These are phyloP conservation scores for Eueides isabella DNA, from an alignment of 1,140 invertebrate genomes.

Conservation along the genomic window DNA sequence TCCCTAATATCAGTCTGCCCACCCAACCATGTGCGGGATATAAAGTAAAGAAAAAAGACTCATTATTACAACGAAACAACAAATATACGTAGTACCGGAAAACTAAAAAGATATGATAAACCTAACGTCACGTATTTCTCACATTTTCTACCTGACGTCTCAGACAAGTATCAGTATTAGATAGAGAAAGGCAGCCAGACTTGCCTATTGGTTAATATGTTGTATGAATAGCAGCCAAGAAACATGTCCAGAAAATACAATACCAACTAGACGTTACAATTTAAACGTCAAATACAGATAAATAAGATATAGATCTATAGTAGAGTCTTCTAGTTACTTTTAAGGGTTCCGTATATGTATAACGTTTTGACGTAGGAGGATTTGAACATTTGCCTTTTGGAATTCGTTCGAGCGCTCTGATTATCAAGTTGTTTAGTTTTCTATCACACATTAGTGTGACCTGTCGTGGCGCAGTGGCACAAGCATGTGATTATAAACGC, in stretches of 20 bases:
- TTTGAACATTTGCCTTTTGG: no score
- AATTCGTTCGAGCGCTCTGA: no score
- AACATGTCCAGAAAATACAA: not conserved
- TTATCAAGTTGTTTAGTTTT: no score
- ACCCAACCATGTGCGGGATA: no score
- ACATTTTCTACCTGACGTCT: slow-evolving; percentile 1
- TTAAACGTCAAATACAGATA: slow-evolving; percentile 1
- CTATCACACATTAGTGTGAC: no score
- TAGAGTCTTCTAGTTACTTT: not conserved
- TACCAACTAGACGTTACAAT: not conserved
- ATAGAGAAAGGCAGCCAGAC: not conserved
- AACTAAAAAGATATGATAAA: not conserved
- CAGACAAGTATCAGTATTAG: not conserved
- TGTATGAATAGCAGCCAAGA: not conserved
- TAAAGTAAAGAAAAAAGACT: no score
- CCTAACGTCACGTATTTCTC: not conserved
- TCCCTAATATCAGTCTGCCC: no score
- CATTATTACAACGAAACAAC: no score
- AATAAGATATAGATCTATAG: not conserved
- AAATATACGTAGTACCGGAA: not conserved
- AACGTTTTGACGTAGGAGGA: no score
- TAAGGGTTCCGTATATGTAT: not conserved
- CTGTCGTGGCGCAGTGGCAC: no score
- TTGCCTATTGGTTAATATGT: slow-evolving; percentile 8
- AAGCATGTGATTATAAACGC: no score